Percentiles rank a stretch among this genome's conserved stretches.
phyloP scores from a whole-genome alignment of 2,797 vertebrate genomes.

The Distichodus sexfasciatus region DNA sequence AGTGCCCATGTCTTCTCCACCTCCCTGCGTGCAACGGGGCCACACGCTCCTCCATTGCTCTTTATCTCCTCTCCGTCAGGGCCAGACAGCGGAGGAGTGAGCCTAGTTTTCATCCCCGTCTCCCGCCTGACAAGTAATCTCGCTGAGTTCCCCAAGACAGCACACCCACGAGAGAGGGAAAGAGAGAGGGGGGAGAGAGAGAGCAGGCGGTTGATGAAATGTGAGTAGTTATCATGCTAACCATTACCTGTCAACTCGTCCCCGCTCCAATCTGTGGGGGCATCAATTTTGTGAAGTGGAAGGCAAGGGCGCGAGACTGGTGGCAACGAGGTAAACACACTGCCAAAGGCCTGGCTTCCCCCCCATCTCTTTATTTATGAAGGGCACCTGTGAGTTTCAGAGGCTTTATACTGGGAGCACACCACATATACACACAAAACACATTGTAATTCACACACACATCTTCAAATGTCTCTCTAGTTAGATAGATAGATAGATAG shows the following conservation, averaged over 20 bases:
- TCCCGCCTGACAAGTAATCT: constrained; percentile 88
- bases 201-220: constrained; percentile 75
- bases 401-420: constrained; percentile 63
- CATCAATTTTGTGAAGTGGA: constrained; percentile 94
- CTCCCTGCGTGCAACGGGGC: too few relatives aligned
- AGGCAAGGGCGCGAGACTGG: constrained; percentile 89
- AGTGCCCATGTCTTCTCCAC: background rate
- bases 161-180: constrained; percentile 84
- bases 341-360: constrained; percentile 77
- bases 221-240: constrained; percentile 90
- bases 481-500: too few relatives aligned
- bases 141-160: constrained; percentile 83
- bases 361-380: constrained; percentile 82
- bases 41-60: constrained; percentile 23
- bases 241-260: constrained; percentile 88
- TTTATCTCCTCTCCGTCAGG: constrained; percentile 43
- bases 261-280: constrained; percentile 87
- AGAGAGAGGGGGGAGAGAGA: constrained; percentile 49
- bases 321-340: constrained; percentile 84
- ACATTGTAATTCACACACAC: too few relatives aligned
- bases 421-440: too few relatives aligned
- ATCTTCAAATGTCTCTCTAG: too few relatives aligned
- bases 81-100: constrained; percentile 20
- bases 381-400: constrained; percentile 59
- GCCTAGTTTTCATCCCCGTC: constrained; percentile 79